Conservation (phyloP, 2,113 vertebrate genomes). For the Dolichotis patagonum region DNA sequence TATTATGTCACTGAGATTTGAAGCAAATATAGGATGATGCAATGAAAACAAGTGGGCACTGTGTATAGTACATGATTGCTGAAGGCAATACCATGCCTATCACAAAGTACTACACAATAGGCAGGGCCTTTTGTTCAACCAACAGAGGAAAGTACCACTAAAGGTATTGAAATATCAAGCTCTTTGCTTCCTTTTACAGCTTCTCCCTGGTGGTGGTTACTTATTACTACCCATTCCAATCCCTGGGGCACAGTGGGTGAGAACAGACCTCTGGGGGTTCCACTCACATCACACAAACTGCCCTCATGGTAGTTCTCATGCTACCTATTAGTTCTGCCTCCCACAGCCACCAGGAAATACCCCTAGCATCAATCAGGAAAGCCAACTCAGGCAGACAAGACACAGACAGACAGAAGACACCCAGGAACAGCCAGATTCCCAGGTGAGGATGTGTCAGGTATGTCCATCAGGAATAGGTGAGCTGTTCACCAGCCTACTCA, state of each 20-base stretch:
- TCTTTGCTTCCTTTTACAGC: not conserved
- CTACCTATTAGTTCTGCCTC: not conserved
- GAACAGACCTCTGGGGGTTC: not conserved
- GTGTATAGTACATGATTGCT: slow-evolving; percentile 67
- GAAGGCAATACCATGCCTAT: slow-evolving; percentile 42
- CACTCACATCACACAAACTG: not conserved
- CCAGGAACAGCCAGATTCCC: not conserved
- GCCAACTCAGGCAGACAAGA: not conserved
- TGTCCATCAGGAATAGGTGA: not conserved
- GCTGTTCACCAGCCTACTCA: not conserved
- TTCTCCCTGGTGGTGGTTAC: not conserved
- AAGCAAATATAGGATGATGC: slow-evolving; percentile 67
- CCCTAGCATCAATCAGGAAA: not conserved
- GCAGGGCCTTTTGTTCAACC: slow-evolving; percentile 24
- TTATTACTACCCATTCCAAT: not conserved
- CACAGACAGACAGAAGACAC: not conserved
- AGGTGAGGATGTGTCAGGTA: fast-evolving
- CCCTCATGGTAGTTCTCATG: not conserved
- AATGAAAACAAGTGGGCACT: slow-evolving; percentile 74
- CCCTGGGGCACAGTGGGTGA: not conserved
- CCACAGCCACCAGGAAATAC: not conserved
- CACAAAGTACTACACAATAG: slow-evolving; percentile 38
- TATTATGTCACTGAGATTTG: slow-evolving; percentile 75
- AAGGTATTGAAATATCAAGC: not conserved
- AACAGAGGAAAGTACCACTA: not conserved